Evolutionary conservation across 1,140 invertebrate species (phyloP), one percentile per base, ranked within the genome.

Genomic region (Eumaeus atala): DNA sequence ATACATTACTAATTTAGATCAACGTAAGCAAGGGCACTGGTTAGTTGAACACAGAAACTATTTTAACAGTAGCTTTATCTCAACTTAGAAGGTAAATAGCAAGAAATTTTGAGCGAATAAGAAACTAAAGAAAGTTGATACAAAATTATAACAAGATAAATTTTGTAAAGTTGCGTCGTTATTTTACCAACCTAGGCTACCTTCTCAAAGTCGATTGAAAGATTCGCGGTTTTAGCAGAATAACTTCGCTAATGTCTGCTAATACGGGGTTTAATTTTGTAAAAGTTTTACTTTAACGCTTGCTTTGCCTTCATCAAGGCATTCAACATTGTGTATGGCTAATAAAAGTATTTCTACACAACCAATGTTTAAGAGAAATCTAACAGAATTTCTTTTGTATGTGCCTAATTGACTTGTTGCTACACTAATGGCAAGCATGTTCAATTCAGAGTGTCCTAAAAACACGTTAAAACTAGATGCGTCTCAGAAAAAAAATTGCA

Each of bases 161-260:
- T 51, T 51, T 51, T 28, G 50, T 18, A 38, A 51, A 51, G 50
- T 51, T 51, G 36, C 35, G 21, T 51, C 50, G 50, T 51, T 51
- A 48, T 48, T 48, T 48, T 28, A 11, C 50, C 36, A 51, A 51
- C 50, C 44, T 56, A 35, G 16, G 54, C 36, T 56, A 51, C 12
- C 34, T 61, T 52, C 50, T 18, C 54, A 53, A 70, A 64, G 58
- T 67, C 56, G 58, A 70, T 67, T 66, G 60, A 64, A 67, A 67
- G 61, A 67, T 67, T 64, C 56, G 51, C 55, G 57, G 65, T 56
- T 64, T 60, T 49, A 54, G 60, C 55, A 59, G 54, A 64, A 62
- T 61, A 62, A 70, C 53, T 67, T 64, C 28, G 60, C 55, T 64
- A 60, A 70, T 67, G 62, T 70, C 62, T 61, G 48, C 59, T 67